Evolutionary conservation across 2,888 invertebrate genomes (phyloP), one percentile per base, ranked within the genome.

Genomic region (Congeria kusceri): DNA sequence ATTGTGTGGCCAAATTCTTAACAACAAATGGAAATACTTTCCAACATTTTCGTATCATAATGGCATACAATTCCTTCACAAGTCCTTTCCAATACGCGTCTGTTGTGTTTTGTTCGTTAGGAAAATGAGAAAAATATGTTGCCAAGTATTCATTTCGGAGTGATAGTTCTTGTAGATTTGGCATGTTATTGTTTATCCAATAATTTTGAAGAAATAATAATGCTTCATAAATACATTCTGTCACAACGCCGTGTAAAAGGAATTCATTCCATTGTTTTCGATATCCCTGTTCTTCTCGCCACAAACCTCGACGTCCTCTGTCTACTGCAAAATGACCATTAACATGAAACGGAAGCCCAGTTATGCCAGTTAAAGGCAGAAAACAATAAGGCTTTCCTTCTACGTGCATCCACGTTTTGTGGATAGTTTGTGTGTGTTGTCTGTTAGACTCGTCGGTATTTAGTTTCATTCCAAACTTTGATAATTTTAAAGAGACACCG

Each of bases 321-420:
- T 87, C 86, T 28, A 89, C 71, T 3, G 83, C 83, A 81, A 89
- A 90, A 56, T 89, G 83, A 0, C 87, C 90, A 74, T 90, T 87
- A 5, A 90, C 77, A 63, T 89, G 87, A 18, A 88, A 80, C 1
- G 90, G 90, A 20, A 90, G 74, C 20, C 82, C 80, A 1, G 86
- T 87, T 9, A 39, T 18, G 5, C 86, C 61, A 13, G 90, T 88
- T 9, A 90, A 64, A 46, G 90, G 89, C 18, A 89, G 76, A 39
- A 84, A 86, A 63, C 90, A 90, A 63, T 84, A 90, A 11, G 80
- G 83, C 27, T 69, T 72, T 1, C 76, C 80, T 7, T 72, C 9
- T 13, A 49, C 20, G 5, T 4, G 49, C 18, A 18, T 49, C 3
- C 18, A 49, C 15, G 18, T 20, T 20, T 20, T 53, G 53, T 20